phyloP scores from a whole-genome alignment of 1,140 invertebrate species.

The Orchestia grillus region DNA sequence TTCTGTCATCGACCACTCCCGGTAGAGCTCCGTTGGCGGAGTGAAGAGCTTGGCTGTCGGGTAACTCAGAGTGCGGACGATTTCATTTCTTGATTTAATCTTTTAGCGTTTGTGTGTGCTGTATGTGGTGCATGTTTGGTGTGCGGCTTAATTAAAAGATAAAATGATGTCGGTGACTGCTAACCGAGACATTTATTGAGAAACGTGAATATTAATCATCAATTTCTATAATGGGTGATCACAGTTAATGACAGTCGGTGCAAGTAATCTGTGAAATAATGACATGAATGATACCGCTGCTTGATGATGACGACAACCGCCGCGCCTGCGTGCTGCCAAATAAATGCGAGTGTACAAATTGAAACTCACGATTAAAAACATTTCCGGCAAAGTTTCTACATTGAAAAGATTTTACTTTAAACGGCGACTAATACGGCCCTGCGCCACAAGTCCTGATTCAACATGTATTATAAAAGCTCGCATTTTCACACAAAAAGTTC shows the following conservation, averaged over 20 bases:
- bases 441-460: neutral
- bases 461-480: neutral
- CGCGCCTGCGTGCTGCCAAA: too few species aligned
- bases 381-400: too few species aligned
- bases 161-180: too few species aligned
- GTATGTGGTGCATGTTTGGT: neutral
- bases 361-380: too few species aligned
- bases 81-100: too few species aligned
- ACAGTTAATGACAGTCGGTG: neutral
- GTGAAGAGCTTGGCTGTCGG: neutral
- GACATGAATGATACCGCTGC: neutral
- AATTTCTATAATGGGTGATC: neutral
- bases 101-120: too few species aligned
- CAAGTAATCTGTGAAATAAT: neutral
- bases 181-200: neutral
- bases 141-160: neutral
- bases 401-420: too few species aligned
- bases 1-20: neutral
- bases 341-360: too few species aligned
- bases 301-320: neutral
- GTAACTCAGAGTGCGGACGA: too few species aligned
- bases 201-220: neutral
- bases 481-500: too few species aligned
- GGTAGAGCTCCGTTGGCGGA: neutral
- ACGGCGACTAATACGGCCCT: too few species aligned